Evolutionary conservation across 1,140 invertebrate genomes (phyloP).

Genomic region (Neodiprion virginianus): DNA sequence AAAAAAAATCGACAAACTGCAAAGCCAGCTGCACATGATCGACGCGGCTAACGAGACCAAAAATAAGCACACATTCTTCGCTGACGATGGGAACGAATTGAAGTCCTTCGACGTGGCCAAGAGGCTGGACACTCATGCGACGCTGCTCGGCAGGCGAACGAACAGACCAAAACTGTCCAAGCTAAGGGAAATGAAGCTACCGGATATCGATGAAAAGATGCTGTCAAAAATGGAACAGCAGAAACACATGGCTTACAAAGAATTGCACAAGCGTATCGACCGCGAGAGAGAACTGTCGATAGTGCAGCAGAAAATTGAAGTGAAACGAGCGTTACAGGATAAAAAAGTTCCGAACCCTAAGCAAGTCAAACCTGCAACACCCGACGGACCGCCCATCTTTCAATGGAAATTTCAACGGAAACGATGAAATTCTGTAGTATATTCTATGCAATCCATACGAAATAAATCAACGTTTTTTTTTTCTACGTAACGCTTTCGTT

Average conservation of each 20-base stretch:
- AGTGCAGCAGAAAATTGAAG: conserved; percentile 84
- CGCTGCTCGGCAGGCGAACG: conserved; percentile 70
- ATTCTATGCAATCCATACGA: background rate
- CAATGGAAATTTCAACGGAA: conserved; percentile 88
- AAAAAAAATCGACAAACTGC: conserved; percentile 87
- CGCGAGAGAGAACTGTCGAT: conserved; percentile 82
- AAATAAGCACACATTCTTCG: conserved; percentile 86
- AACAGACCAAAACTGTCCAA: conserved; percentile 72
- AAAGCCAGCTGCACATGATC: conserved; percentile 83
- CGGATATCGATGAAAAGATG: conserved; percentile 62
- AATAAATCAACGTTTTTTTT: conserved; percentile 20
- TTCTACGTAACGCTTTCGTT: conserved; percentile 4
- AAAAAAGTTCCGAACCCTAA: conserved; percentile 70
- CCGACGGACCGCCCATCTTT: conserved; percentile 79
- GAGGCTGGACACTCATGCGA: conserved; percentile 77
- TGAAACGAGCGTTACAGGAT: conserved; percentile 76
- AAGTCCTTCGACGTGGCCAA: conserved; percentile 77
- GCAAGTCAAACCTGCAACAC: conserved; percentile 71
- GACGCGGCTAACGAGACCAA: conserved; percentile 71
- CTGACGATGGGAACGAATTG: conserved; percentile 71
- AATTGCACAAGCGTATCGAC: conserved; percentile 81
- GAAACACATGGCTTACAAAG: conserved; percentile 74
- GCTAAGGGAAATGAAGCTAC: conserved; percentile 67
- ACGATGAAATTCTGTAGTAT: conserved; percentile 58
- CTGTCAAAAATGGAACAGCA: conserved; percentile 66